Base-by-base conservation (phyloP, 2,888 invertebrate genomes). In the Aproaerema taeniolella region DNA sequence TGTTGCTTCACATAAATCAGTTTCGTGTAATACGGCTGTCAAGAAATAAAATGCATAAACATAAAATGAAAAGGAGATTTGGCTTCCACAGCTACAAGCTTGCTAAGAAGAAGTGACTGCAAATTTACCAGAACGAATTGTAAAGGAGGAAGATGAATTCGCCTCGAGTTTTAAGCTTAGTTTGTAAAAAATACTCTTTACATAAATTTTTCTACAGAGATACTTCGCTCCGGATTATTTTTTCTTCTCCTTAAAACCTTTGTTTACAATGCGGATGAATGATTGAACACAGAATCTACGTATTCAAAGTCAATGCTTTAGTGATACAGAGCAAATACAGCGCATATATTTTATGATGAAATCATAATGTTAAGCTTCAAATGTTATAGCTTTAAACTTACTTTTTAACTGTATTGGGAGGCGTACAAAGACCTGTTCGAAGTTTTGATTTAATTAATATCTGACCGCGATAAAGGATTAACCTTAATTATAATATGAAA, bases 61-160 rank as follows among this genome's bases (percentile, higher is more conserved):
- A 54, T 41, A 54, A 59, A 61, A 61, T 55, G 50, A 34, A 25
- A 34, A 8, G 25, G 14, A 25, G 34, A 34, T 34, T 34, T 57
- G 55, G 56, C 53, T 56, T 42, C 45, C 46, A 52, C 54, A 39
- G 51, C 53, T 50, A 53, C 48, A 45, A 43, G 45, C 45, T 49
- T 47, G 58, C 42, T 50, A 53, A n/a, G n/a, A 60, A 58, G 59
- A 63, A 62, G 52, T 50, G 52, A 60, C 53, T 57, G 62, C 56
- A 64, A 71, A 71, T 72, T 71, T 67, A 56, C 54, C 47, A 50
- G 47, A 67, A 61, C 49, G 53, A 58, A 62, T 64, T 60, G 52
- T 57, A 52, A 63, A 62, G 58, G 50, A 54, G 53, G 56, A 59
- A 46, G 50, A 59, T 53, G 51, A 58, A 58, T 58, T 42, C 42